A percentile compares a stretch with the other conserved stretches of the same genome.
These are phyloP conservation scores for Atta colombica DNA, from an alignment of 1,140 invertebrate species.

Conservation along the genomic window DNA sequence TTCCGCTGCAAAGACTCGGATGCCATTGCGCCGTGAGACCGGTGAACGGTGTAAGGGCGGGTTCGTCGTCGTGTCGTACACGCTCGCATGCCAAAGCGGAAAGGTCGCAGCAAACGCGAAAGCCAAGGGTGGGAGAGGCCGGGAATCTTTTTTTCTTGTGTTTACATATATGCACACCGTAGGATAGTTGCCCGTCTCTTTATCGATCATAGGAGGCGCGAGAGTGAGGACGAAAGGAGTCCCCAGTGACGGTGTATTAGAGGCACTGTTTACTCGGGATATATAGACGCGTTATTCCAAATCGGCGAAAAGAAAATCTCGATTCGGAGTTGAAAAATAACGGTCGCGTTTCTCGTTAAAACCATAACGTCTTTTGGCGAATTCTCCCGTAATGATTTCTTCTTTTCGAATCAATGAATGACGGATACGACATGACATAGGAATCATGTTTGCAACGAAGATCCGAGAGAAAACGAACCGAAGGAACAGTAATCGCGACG, in stretches of 20 bases:
- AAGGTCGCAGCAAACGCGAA: constrained; percentile 63
- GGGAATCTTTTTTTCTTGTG: constrained; percentile 11
- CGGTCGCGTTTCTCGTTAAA: background rate
- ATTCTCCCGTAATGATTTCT: background rate
- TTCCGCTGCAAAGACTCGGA: constrained; percentile 71
- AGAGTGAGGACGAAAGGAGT: constrained; percentile 4
- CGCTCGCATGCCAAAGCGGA: constrained; percentile 27
- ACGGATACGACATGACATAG: too few species aligned
- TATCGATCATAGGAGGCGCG: constrained; percentile 59
- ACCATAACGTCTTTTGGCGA: background rate
- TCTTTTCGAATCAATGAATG: background rate
- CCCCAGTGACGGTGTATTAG: background rate
- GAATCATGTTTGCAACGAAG: background rate
- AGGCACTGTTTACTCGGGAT: constrained; percentile 33
- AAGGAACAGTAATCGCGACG: background rate
- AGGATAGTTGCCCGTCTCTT: constrained; percentile 31
- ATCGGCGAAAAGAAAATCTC: constrained; percentile 19
- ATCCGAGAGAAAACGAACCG: background rate
- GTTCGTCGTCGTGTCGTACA: background rate
- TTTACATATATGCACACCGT: background rate
- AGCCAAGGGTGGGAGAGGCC: constrained; percentile 22
- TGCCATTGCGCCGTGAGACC: constrained; percentile 11
- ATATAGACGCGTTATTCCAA: constrained; percentile 8
- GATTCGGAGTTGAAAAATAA: constrained; percentile 7
- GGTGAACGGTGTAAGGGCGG: constrained; percentile 52